Percentiles rank a stretch among this genome's conserved stretches.
phyloP scores from a whole-genome alignment of 1,140 invertebrate genomes.

The Microplitis mediator region DNA sequence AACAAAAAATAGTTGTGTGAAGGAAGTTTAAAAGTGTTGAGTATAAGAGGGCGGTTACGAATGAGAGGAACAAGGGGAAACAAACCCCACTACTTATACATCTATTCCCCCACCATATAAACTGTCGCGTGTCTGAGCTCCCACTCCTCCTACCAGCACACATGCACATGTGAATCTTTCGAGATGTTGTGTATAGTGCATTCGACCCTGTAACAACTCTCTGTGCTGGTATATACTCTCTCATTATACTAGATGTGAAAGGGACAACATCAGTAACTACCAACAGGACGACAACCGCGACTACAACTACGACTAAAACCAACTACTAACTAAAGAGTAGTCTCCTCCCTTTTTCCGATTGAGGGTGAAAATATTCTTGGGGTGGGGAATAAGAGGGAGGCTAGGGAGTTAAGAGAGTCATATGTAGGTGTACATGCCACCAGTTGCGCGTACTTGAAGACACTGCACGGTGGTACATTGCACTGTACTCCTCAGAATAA shows the following conservation, averaged over 20 bases:
- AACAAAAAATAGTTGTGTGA: background rate
- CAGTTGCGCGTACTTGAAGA: constrained; percentile 16
- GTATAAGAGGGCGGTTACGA: constrained; percentile 1
- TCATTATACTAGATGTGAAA: constrained; percentile 5
- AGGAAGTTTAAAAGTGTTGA: background rate
- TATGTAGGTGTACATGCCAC: constrained; percentile 16
- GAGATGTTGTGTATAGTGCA: background rate
- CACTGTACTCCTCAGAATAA: no score
- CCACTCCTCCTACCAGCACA: constrained; percentile 43
- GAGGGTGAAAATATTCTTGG: background rate
- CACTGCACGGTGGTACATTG: background rate
- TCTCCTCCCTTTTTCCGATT: background rate
- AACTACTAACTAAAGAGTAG: background rate
- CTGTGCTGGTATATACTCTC: background rate
- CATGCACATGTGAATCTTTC: constrained; percentile 33
- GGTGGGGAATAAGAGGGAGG: constrained; percentile 8
- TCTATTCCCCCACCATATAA: constrained; percentile 36
- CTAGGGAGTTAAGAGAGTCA: background rate
- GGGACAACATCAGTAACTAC: background rate
- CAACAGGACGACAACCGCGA: background rate
- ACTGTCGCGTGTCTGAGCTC: constrained; percentile 60
- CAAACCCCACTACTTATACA: constrained; percentile 32
- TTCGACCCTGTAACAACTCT: background rate
- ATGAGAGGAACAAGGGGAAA: constrained; percentile 40
- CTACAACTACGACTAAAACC: no score